phyloP scores from a whole-genome alignment of 1,140 invertebrate genomes.

The Rhynchophorus ferrugineus region DNA sequence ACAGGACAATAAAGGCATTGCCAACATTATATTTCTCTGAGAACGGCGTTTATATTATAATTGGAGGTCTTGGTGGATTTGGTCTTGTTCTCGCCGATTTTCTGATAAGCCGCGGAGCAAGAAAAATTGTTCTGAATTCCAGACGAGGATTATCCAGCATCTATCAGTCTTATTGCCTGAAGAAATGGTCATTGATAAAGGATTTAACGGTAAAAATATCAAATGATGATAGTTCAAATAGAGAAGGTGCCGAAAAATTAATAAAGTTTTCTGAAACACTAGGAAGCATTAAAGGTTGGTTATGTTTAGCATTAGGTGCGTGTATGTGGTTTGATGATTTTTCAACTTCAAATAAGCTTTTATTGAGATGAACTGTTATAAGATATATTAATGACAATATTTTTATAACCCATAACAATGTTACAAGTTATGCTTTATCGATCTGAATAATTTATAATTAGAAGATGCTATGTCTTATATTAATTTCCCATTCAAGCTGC shows the following conservation, averaged over 20 bases:
- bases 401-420: too few relatives aligned
- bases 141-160: slow-evolving; percentile 77
- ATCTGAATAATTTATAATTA: too few relatives aligned
- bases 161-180: slow-evolving; percentile 74
- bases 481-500: too few relatives aligned
- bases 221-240: slow-evolving; percentile 55
- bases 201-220: slow-evolving; percentile 68
- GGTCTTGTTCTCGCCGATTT: slow-evolving; percentile 90
- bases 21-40: slow-evolving; percentile 80
- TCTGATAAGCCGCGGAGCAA: slow-evolving; percentile 78
- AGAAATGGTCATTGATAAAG: slow-evolving; percentile 56
- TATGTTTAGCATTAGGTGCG: not conserved
- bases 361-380: too few relatives aligned
- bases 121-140: slow-evolving; percentile 78
- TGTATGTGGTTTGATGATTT: not conserved
- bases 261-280: slow-evolving; percentile 59
- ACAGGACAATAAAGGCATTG: slow-evolving; percentile 62
- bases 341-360: too few relatives aligned
- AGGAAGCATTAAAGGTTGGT: slow-evolving; percentile 71
- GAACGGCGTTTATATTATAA: slow-evolving; percentile 78
- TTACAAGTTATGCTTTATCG: too few relatives aligned
- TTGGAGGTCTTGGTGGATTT: slow-evolving; percentile 88
- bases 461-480: too few relatives aligned
- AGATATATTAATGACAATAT: not conserved
- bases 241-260: slow-evolving; percentile 61